Base-by-base conservation (phyloP, 2,113 vertebrate species). In the Pelmatolapia mariae region DNA sequence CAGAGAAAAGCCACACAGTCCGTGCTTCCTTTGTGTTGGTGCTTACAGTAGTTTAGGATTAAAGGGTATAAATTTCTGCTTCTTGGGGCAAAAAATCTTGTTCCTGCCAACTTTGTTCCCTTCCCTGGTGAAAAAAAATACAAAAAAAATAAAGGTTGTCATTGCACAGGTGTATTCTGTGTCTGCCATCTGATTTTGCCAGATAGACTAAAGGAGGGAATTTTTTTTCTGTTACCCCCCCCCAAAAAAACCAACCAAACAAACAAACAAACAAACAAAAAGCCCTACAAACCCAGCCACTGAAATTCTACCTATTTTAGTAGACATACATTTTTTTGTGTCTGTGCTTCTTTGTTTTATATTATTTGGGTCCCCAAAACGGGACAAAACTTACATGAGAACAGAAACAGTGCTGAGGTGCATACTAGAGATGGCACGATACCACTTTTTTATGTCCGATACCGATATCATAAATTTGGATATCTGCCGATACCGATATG, bases 51-150 rank as follows among this genome's bases (percentile, higher is more conserved):
- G 87, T 87, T 86, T 83, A 92, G 80, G 86, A 93, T 93, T 93
- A 91, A 92, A 92, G 85, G 87, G 84, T 88, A 87, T 90, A 84
- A 53, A 91, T 89, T 89, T 89, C 66, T 84, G 66, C 59, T 89
- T 92, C 81, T 89, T 29, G 85, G 86, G 73, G 59, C 57, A 87
- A 82, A 13, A 89, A 82, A 61, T 82, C 81, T 57, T 83, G 54
- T 71, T 88, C 82, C 31, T 82, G 63, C 82, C 86, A 82, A 85
- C 85, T 92, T 91, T 91, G 89, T 92, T 92, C 63, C 81, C 73
- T 85, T 54, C 78, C 76, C 40, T 10, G 45, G 80, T 78, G 54
- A 71, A 86, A 86, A 80, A 19, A 38, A 45, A 92, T n/a, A n/a
- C 0, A 43, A 63, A n/a, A 36, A 73, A 84, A 92, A 71, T 80